Conservation (phyloP, 2,888 invertebrate species). For the Lepidocyrtinus sp. region DNA sequence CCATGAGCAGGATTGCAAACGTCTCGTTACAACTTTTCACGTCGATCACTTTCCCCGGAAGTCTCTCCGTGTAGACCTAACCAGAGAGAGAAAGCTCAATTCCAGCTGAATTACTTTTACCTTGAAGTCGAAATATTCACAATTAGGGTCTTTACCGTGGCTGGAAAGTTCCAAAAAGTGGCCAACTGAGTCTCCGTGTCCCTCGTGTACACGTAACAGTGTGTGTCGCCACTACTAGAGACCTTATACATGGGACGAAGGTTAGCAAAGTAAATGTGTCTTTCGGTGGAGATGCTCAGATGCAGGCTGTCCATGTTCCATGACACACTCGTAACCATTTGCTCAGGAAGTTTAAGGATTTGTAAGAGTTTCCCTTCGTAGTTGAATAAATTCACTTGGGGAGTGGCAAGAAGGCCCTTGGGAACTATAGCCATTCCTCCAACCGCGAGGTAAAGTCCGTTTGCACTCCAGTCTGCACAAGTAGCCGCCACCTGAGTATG, state of each 20-base stretch:
- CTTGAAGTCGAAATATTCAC: too few relatives aligned
- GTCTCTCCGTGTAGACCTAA: constrained; percentile 60
- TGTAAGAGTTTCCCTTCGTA: constrained; percentile 51
- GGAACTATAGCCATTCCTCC: constrained; percentile 18
- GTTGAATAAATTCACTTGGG: constrained; percentile 43
- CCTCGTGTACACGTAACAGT: constrained; percentile 41
- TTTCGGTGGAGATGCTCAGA: constrained; percentile 25
- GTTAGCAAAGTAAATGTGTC: constrained; percentile 46
- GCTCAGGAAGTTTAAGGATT: constrained; percentile 44
- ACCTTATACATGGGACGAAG: constrained; percentile 45
- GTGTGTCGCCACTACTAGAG: constrained; percentile 19
- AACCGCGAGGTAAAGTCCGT: constrained; percentile 41
- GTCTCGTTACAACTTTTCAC: constrained; percentile 29
- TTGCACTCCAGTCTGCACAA: constrained; percentile 49
- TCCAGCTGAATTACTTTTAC: too few relatives aligned
- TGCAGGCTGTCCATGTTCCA: constrained; percentile 42
- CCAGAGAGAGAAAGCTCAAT: constrained; percentile 56
- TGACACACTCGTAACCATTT: constrained; percentile 31
- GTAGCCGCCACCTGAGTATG: constrained; percentile 35
- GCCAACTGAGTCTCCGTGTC: constrained; percentile 34
- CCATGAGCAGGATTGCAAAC: constrained; percentile 42
- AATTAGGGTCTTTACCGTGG: background rate
- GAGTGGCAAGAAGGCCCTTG: background rate
- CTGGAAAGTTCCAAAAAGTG: constrained; percentile 32
- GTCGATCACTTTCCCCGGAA: constrained; percentile 49